Conservation (phyloP, 2,888 invertebrate genomes). For the Choreutis nemorana region DNA sequence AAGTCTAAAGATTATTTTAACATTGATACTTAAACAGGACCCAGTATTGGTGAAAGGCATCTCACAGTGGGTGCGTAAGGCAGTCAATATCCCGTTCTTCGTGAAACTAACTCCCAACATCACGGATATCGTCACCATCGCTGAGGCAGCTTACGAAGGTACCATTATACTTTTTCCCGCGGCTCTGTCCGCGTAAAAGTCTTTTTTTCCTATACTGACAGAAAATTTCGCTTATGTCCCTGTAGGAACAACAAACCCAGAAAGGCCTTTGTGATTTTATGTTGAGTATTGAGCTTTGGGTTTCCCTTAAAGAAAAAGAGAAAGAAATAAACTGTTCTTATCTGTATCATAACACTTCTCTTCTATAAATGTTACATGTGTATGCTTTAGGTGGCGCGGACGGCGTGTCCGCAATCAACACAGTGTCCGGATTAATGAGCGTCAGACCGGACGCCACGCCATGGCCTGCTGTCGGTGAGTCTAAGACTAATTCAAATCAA, state of each 20-base stretch:
- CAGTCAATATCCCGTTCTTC: constrained; percentile 94
- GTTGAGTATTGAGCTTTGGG: too few species aligned
- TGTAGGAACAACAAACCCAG: too few species aligned
- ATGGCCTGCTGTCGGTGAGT: constrained; percentile 90
- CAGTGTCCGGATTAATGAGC: constrained; percentile 94
- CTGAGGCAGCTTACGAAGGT: constrained; percentile 89
- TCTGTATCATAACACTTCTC: neutral
- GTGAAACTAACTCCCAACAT: constrained; percentile 98
- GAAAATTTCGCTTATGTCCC: too few species aligned
- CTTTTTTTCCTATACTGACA: too few species aligned
- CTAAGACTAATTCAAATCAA: too few species aligned
- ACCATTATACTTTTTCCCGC: too few species aligned
- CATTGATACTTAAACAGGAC: too few species aligned
- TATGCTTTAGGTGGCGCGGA: constrained; percentile 78
- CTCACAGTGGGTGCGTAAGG: constrained; percentile 86
- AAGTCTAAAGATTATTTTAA: too few species aligned
- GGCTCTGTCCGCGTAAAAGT: too few species aligned
- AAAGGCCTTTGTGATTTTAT: constrained; percentile 1
- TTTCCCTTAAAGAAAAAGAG: too few species aligned
- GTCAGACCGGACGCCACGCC: constrained; percentile 81
- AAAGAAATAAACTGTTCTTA: too few species aligned
- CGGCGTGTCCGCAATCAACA: constrained; percentile 98
- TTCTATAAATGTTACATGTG: constrained; percentile 3
- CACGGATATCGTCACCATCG: constrained; percentile 90
- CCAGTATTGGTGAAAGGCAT: constrained; percentile 88